phyloP scores from a whole-genome alignment of 1,140 invertebrate genomes.

The Ceratitis capitata region DNA sequence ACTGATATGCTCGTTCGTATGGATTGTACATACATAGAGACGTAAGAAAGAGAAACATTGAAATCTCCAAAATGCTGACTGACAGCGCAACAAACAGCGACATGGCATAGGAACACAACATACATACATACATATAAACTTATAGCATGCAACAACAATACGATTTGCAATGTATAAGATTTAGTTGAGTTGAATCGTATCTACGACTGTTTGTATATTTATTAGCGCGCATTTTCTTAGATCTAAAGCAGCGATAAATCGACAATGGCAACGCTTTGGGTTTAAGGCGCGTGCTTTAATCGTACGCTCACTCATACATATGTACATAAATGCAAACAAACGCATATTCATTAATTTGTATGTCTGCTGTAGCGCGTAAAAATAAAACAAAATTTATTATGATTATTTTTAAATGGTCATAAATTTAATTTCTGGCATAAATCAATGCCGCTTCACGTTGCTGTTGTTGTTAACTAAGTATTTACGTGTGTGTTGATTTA shows the following conservation, averaged over 20 bases:
- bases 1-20: slow-evolving; percentile 21
- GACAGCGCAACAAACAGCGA: slow-evolving; percentile 19
- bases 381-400: slow-evolving; percentile 19
- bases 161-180: background rate
- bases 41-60: too few relatives aligned
- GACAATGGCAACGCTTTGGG: background rate
- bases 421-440: slow-evolving; percentile 36
- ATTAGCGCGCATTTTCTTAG: slow-evolving; percentile 16
- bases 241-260: background rate
- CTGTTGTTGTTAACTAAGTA: too few relatives aligned
- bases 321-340: background rate
- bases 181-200: background rate
- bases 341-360: background rate
- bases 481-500: slow-evolving; percentile 22
- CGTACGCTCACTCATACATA: background rate
- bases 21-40: too few relatives aligned
- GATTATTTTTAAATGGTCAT: slow-evolving; percentile 33
- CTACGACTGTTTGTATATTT: slow-evolving; percentile 3
- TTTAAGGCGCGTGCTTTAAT: background rate
- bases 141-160: background rate
- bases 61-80: slow-evolving; percentile 28
- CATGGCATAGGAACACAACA: too few relatives aligned
- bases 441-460: background rate
- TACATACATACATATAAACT: too few relatives aligned
- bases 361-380: background rate